Evolutionary conservation across 2,888 invertebrate genomes (phyloP).

Genomic region (Cephus pulcher): DNA sequence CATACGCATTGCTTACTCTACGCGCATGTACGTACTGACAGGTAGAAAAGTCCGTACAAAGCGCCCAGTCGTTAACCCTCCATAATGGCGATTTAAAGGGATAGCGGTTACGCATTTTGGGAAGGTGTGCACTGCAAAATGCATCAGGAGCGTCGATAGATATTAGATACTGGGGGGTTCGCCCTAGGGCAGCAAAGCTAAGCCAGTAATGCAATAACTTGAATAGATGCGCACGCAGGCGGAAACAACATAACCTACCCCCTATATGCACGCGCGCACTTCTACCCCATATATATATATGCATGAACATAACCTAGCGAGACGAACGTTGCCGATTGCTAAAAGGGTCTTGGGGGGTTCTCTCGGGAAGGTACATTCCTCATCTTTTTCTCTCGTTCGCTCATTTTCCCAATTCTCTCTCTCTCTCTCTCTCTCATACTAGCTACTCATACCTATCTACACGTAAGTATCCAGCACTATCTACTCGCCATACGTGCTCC

Average conservation of each 20-base stretch:
- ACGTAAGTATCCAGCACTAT: background rate
- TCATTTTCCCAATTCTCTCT: background rate
- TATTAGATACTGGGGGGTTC: conserved; percentile 47
- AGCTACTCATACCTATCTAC: background rate
- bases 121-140: conserved; percentile 56
- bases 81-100: conserved; percentile 39
- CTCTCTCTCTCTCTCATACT: background rate
- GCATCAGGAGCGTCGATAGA: conserved; percentile 42
- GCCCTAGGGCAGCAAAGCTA: conserved; percentile 50
- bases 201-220: conserved; percentile 65
- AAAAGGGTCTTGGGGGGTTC: background rate
- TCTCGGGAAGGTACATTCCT: background rate
- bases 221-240: conserved; percentile 59
- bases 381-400: background rate
- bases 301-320: background rate
- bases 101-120: conserved; percentile 45
- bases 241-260: conserved; percentile 55
- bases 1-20: no score
- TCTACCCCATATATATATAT: background rate
- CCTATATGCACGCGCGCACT: conserved; percentile 4
- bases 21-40: background rate
- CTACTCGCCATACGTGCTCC: background rate
- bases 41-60: background rate
- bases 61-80: background rate
- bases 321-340: background rate